Percentiles rank a stretch among this genome's conserved stretches.
Conservation (phyloP, 1,140 invertebrate species). For the Conopomorpha cramerella region DNA sequence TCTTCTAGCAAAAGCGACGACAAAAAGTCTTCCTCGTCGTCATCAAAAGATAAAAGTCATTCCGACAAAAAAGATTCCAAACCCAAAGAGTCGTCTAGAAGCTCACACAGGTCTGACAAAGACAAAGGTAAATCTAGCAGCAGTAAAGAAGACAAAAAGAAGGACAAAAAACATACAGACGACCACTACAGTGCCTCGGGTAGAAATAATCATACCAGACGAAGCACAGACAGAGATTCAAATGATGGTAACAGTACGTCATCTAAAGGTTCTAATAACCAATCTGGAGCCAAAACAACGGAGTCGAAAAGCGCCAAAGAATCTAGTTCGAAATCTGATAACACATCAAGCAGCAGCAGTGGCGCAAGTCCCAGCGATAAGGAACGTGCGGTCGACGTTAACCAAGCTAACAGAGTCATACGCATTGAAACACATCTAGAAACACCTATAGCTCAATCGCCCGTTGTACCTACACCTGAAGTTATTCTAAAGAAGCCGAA, state of each 20-base stretch:
- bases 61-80: constrained; percentile 28
- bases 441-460: constrained; percentile 22
- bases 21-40: constrained; percentile 26
- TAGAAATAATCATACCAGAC: constrained; percentile 42
- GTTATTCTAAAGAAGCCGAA: constrained; percentile 62
- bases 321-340: constrained; percentile 44
- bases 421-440: constrained; percentile 41
- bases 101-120: constrained; percentile 37
- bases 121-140: constrained; percentile 32
- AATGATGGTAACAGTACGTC: constrained; percentile 59
- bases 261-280: constrained; percentile 41
- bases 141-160: constrained; percentile 50
- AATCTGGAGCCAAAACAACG: constrained; percentile 30
- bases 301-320: constrained; percentile 33
- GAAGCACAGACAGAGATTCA: constrained; percentile 64
- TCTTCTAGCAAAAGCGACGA: constrained; percentile 40
- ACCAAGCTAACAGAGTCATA: constrained; percentile 25
- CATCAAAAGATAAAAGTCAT: constrained; percentile 30
- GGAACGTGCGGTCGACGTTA: constrained; percentile 18
- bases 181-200: constrained; percentile 63
- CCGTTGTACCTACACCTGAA: constrained; percentile 28
- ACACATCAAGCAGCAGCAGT: constrained; percentile 40
- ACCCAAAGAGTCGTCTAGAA: constrained; percentile 38
- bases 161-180: constrained; percentile 53
- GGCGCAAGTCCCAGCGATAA: constrained; percentile 49